Base-by-base conservation (phyloP, 2,797 vertebrate species). In the Anguilla pacifica region DNA sequence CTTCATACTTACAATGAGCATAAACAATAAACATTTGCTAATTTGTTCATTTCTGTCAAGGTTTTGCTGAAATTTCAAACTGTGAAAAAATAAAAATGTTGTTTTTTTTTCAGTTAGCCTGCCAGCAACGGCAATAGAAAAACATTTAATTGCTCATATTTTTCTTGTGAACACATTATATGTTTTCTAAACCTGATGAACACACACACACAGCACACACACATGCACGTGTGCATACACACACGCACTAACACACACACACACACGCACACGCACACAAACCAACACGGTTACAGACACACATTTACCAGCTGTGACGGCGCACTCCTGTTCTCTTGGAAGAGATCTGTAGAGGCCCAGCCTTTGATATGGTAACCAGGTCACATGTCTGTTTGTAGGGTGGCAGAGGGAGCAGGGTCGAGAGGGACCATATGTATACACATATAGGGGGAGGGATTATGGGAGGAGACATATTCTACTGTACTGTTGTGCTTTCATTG, bases 361-460 rank as follows among this genome's bases (percentile, higher is more conserved):
- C 19, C 84, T 85, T 85, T 85, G 84, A 85, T 64, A 67, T 74
- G 70, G 64, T 86, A 53, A 86, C 55, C 15, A 86, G 64, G 49
- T n/a, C 67, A 49, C 61, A 46, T 53, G 67, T 51, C 85, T 86
- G 46, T 74, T 86, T 74, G 11, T 77, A 51, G 46, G 31, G 46
- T 25, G 46, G 46, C 46, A 86, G 67, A 86, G 67, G 28, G 57
- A 85, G 57, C 28, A 46, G 17, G 39, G 39, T 43, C 39, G 3
- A 43, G 39, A n/a, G 39, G 74, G 35, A 79, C 35, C 31, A 55
- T 31, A 74, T 46, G 74, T 10, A 67, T 6, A 67, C n/a, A 67
- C 25, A 67, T 57, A 57, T 57, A 64, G 22, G 84, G 51, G 85
- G 64, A 46, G 43, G 43, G 10, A 28, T 53, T 55, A 83, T 28